These are phyloP conservation scores for Paracyprichromis sp. DNA, from an alignment of 2,113 vertebrate species.

Conservation along the genomic window DNA sequence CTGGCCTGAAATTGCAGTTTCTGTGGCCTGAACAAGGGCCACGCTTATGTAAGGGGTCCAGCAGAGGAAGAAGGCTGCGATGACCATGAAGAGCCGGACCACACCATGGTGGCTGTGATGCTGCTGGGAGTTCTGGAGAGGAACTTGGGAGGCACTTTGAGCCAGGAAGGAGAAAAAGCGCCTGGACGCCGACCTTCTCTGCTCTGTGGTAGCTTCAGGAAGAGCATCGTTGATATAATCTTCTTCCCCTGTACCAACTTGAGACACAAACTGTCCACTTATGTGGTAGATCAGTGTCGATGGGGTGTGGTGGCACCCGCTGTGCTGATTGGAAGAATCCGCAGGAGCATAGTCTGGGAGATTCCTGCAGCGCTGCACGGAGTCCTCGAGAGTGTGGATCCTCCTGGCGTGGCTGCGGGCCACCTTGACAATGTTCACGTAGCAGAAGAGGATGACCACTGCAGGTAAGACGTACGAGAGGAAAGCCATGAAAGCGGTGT, in stretches of 20 bases:
- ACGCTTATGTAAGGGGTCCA: conserved; percentile 75
- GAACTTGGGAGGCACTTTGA: conserved; percentile 8
- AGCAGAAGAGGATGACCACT: conserved; percentile 75
- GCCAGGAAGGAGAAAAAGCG: conserved; percentile 47
- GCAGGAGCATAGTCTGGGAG: neutral
- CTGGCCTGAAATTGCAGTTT: conserved; percentile 54
- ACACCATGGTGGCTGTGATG: conserved; percentile 60
- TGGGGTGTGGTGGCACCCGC: conserved; percentile 35
- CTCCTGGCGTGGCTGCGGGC: conserved; percentile 71
- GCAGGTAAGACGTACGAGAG: conserved; percentile 71
- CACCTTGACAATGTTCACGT: conserved; percentile 72
- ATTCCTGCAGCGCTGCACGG: conserved; percentile 60
- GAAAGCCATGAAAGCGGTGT: conserved; percentile 59
- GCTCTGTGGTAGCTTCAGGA: neutral
- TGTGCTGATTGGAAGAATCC: neutral
- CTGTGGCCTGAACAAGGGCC: conserved; percentile 68
- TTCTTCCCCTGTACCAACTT: conserved; percentile 7
- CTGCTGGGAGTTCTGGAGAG: conserved; percentile 42
- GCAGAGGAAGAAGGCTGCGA: conserved; percentile 73
- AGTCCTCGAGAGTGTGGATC: conserved; percentile 73
- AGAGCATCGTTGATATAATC: neutral
- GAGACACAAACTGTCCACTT: conserved; percentile 60
- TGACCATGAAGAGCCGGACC: conserved; percentile 72
- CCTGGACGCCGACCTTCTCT: neutral
- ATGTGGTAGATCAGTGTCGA: conserved; percentile 66